Evolutionary conservation across 30 jellyfish, hydroid and myxozoan genomes (phyloP).

Genomic region (Cassiopea xamachana): DNA sequence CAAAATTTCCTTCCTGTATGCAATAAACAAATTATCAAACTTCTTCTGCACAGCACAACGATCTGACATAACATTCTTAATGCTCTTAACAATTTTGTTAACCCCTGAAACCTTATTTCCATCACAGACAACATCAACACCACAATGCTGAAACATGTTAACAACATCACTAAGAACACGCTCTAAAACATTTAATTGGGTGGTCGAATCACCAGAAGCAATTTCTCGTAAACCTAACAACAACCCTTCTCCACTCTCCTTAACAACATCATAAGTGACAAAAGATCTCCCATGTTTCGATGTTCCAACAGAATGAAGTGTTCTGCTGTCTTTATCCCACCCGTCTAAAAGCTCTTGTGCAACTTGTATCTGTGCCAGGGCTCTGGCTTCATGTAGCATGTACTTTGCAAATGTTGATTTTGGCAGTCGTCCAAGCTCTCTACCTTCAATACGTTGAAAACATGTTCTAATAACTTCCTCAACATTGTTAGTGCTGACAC

Average conservation of each 20-base stretch:
- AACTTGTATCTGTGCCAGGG: neutral
- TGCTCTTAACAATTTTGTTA: constrained; percentile 2
- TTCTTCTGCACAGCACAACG: constrained; percentile 50
- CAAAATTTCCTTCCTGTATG: constrained; percentile 24
- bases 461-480: neutral
- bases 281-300: constrained; percentile 21
- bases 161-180: neutral
- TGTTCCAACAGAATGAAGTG: constrained; percentile 47
- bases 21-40: constrained; percentile 28
- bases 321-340: constrained; percentile 1
- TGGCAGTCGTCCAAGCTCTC: no score
- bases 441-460: neutral
- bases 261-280: constrained; percentile 24
- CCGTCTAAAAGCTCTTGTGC: neutral
- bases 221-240: constrained; percentile 20
- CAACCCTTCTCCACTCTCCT: constrained; percentile 43
- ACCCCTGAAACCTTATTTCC: neutral
- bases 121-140: neutral
- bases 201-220: constrained; percentile 32
- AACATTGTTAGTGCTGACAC: neutral
- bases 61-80: constrained; percentile 53
- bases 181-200: constrained; percentile 38
- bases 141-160: neutral
- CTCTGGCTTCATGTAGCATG: neutral
- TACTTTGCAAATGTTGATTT: no score